Conservation (phyloP, 2,888 invertebrate species). For the Heliconius cydno region DNA sequence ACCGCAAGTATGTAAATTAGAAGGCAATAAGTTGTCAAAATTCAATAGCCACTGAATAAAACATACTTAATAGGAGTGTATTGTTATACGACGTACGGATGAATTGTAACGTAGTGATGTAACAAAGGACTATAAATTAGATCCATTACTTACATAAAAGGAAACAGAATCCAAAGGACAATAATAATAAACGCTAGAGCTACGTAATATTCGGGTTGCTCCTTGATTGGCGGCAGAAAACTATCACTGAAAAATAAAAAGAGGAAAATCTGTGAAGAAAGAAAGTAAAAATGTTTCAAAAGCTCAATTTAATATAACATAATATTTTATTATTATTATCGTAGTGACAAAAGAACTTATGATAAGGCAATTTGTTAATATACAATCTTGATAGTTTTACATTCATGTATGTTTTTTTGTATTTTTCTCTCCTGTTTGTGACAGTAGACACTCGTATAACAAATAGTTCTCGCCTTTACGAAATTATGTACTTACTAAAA, state of each 20-base stretch:
- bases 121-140: constrained; percentile 49
- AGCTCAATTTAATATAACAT: not conserved
- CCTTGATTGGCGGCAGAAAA: constrained; percentile 62
- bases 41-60: constrained; percentile 42
- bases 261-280: not conserved
- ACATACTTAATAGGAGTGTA: constrained; percentile 40
- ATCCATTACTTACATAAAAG: constrained; percentile 69
- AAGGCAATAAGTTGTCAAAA: constrained; percentile 32
- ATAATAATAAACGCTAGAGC: constrained; percentile 63
- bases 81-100: constrained; percentile 39
- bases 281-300: not conserved
- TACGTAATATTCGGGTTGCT: constrained; percentile 67
- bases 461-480: too few species aligned
- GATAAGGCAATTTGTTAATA: too few species aligned
- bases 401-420: too few species aligned
- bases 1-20: constrained; percentile 27
- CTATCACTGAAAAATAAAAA: constrained; percentile 61
- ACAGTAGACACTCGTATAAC: too few species aligned
- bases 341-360: too few species aligned
- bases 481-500: too few species aligned
- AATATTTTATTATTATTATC: not conserved
- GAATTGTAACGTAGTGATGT: constrained; percentile 28
- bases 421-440: too few species aligned
- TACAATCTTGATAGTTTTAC: too few species aligned
- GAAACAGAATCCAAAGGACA: constrained; percentile 67